Base-by-base conservation (phyloP, 1,140 invertebrate genomes). In the Lepidurus couesii region DNA sequence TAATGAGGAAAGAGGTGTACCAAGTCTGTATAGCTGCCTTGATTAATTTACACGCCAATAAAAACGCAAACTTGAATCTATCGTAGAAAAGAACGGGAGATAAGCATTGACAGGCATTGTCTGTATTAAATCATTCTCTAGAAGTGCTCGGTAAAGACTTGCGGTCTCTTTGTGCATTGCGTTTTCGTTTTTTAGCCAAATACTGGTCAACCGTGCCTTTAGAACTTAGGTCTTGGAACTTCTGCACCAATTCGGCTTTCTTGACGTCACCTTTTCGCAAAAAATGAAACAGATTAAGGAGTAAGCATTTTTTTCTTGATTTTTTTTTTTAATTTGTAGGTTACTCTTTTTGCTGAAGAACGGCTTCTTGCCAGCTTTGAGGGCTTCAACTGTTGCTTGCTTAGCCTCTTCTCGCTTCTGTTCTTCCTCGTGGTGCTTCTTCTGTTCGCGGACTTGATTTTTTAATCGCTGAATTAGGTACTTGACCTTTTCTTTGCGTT, bases 291-390 rank as follows among this genome's bases (percentile, higher is more conserved):
- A 73, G 80, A 47, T 53, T 47, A 75, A 79, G 8, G 80, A 76
- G 74, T 43, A 78, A 24, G 16, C 11, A 75, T 34, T 10, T 42
- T 74, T 34, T 13, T 10, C 74, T 76, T 0, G 16, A 77, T 42
- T 75, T 77, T 43, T n/a, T n/a, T 73, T 78, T 74, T 65, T 76
- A 44, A 77, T 74, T 79, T 53, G 75, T 80, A 86, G 26, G 88
- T 89, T 89, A 95, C 93, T 92, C 89, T 95, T 95, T 83, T 91
- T 95, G 77, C 91, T 88, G 82, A 90, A 94, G 44, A 86, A 85
- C 42, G 92, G 92, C 77, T 89, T 89, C 80, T 88, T 88, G 44
- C 91, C 91, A 81, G 88, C 84, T 81, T 87, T 88, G 1, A 91
- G 87, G 21, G 88, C 86, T 76, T 90, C 84, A 34, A 87, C 84